These are phyloP conservation scores for Thamnaconus septentrionalis DNA, from an alignment of 2,113 vertebrate species.

Conservation along the genomic window DNA sequence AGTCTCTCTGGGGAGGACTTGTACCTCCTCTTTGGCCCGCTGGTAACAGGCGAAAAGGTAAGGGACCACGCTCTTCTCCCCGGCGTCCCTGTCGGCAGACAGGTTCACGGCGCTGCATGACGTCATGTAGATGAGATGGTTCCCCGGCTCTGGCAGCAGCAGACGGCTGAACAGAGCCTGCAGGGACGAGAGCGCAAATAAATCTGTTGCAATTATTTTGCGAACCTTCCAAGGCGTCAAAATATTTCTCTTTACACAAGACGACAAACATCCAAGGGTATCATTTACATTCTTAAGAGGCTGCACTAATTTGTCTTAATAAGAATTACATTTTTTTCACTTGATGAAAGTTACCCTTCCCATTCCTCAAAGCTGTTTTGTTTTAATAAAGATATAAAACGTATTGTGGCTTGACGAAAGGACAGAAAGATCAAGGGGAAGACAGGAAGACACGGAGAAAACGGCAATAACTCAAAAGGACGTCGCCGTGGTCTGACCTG, in stretches of 20 bases:
- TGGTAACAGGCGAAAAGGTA: conserved; percentile 94
- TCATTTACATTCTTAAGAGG: background rate
- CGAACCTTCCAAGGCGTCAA: too few species aligned
- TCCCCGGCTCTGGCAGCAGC: conserved; percentile 89
- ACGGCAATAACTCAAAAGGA: background rate
- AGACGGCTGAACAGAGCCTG: conserved; percentile 93
- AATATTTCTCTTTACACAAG: too few species aligned
- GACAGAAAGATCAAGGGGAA: background rate
- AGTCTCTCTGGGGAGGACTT: background rate
- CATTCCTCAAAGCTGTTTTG: background rate
- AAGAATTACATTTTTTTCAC: background rate
- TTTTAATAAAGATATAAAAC: background rate
- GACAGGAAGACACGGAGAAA: background rate
- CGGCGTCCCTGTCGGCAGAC: conserved; percentile 93
- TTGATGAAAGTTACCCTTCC: background rate
- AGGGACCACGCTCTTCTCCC: conserved; percentile 86
- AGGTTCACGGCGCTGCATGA: conserved; percentile 83
- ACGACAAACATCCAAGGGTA: too few species aligned
- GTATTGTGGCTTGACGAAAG: background rate
- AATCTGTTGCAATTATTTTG: background rate
- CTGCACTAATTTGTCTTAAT: background rate
- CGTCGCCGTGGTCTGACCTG: conserved; percentile 77
- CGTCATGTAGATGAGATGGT: conserved; percentile 94
- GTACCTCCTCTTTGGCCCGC: conserved; percentile 93
- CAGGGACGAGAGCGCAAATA: conserved; percentile 12